Percentiles rank a stretch among this genome's conserved stretches.
Conservation (phyloP, 2,888 invertebrate genomes). For the Lasius platythorax region DNA sequence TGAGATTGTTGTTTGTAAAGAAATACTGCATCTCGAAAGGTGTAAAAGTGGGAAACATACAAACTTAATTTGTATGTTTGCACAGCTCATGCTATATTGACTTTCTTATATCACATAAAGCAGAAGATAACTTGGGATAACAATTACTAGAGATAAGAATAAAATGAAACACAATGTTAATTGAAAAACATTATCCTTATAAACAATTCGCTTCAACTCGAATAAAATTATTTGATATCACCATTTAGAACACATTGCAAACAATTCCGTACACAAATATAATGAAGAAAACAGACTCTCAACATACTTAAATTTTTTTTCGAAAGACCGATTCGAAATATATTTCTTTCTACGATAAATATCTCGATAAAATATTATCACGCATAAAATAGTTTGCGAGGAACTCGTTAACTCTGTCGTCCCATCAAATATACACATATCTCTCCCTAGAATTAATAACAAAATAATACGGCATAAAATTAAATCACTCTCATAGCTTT, state of each 20-base stretch:
- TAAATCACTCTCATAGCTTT: not conserved
- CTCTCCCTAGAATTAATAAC: not conserved
- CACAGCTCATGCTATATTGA: conserved; percentile 35
- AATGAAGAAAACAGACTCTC: not conserved
- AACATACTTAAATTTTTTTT: not conserved
- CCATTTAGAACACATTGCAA: conserved; percentile 7
- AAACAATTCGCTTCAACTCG: conserved; percentile 9
- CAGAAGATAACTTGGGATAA: conserved; percentile 5
- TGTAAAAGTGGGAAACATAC: conserved; percentile 2
- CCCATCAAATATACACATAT: not conserved
- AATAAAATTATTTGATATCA: not conserved
- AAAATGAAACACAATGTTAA: not conserved
- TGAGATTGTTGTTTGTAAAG: conserved; percentile 20
- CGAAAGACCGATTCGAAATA: conserved; percentile 2
- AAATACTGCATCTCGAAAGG: not conserved
- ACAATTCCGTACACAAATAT: not conserved
- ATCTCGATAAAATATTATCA: conserved; percentile 19
- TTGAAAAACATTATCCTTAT: not conserved
- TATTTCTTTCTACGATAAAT: not conserved
- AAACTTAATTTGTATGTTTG: conserved; percentile 22
- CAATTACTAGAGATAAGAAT: conserved; percentile 6
- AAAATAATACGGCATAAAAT: conserved; percentile 14
- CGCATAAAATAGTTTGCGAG: conserved; percentile 4
- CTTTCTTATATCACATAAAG: conserved; percentile 33
- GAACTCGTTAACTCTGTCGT: not conserved